Conservation (phyloP, 2,888 invertebrate genomes). For the Limnephilus lunatus region DNA sequence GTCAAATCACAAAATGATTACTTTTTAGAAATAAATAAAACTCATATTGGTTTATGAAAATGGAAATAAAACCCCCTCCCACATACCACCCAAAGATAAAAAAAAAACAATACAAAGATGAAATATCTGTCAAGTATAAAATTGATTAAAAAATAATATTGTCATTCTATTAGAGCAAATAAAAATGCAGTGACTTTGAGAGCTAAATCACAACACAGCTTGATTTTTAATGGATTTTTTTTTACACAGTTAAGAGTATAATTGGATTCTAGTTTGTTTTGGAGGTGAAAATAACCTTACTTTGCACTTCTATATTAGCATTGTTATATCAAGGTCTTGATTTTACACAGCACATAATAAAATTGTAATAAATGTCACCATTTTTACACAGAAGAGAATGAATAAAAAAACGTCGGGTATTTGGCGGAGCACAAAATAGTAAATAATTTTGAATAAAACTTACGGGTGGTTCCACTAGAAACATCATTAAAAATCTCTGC, state of each 20-base stretch:
- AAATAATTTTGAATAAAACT: slow-evolving; percentile 68
- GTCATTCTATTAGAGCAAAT: background rate
- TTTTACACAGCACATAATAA: background rate
- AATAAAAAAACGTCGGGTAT: background rate
- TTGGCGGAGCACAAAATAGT: background rate
- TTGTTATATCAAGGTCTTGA: background rate
- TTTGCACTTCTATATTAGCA: background rate
- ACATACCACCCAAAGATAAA: background rate
- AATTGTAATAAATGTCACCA: too few relatives aligned
- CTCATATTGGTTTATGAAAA: background rate
- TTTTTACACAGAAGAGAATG: too few relatives aligned
- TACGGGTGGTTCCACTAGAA: slow-evolving; percentile 82
- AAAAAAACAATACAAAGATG: background rate
- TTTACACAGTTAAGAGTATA: background rate
- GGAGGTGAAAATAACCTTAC: background rate
- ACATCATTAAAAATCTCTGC: slow-evolving; percentile 84
- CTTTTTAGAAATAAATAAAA: background rate
- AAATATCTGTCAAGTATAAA: background rate
- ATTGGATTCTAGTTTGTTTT: background rate
- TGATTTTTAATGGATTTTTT: background rate
- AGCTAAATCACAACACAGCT: background rate
- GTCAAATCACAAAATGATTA: background rate
- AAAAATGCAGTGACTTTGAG: background rate
- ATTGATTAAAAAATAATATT: background rate
- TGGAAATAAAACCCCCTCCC: background rate